Conservation (phyloP, 2,113 vertebrate species). For the Antechinus stuartii region DNA sequence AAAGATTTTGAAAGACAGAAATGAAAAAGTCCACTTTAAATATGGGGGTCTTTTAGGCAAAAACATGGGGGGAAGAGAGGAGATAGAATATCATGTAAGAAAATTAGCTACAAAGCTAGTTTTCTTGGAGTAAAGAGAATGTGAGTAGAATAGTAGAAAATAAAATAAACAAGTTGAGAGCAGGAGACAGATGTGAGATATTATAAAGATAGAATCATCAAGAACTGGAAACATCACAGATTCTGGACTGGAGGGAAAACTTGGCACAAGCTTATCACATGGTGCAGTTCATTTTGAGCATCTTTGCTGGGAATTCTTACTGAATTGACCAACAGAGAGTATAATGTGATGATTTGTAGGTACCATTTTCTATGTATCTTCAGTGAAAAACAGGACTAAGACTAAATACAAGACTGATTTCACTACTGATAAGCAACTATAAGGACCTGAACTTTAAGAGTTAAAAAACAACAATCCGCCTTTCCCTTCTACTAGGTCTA, state of each 20-base stretch:
- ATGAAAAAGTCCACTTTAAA: neutral
- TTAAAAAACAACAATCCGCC: neutral
- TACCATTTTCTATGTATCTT: neutral
- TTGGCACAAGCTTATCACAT: neutral
- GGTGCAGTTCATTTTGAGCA: neutral
- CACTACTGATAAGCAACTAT: neutral
- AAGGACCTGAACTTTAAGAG: slow-evolving; percentile 21
- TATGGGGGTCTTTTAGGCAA: neutral
- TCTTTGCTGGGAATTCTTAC: neutral
- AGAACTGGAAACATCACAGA: neutral
- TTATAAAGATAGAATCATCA: neutral
- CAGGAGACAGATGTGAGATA: neutral
- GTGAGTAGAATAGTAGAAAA: neutral
- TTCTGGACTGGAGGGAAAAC: neutral
- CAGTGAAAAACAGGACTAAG: neutral
- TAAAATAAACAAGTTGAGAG: neutral
- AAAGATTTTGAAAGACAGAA: neutral
- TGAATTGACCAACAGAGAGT: neutral
- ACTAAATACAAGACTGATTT: neutral
- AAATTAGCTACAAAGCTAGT: neutral
- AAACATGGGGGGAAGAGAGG: neutral
- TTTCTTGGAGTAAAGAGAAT: neutral
- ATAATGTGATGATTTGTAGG: slow-evolving; percentile 1
- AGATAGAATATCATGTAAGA: neutral
- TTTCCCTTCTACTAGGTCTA: neutral